A percentile compares a stretch with the other conserved stretches of the same genome.
These are phyloP conservation scores for Zaprionus vittiger DNA, from an alignment of 1,140 invertebrate species.

Conservation along the genomic window DNA sequence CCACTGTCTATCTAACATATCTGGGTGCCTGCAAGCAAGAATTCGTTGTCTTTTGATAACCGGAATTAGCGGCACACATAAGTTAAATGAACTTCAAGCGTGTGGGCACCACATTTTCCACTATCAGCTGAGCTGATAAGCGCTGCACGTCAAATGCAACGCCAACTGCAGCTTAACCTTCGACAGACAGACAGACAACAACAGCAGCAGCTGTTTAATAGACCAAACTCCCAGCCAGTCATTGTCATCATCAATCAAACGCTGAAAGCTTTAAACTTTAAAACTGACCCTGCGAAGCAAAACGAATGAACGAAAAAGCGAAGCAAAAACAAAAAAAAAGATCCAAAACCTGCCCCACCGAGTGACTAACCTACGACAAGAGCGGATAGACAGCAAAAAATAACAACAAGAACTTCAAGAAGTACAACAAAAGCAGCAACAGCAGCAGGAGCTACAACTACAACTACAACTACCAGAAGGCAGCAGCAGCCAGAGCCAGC, in stretches of 20 bases:
- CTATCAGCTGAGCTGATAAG: slow-evolving; percentile 35
- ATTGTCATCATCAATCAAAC: slow-evolving; percentile 72
- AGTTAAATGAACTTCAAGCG: slow-evolving; percentile 37
- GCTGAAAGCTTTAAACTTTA: slow-evolving; percentile 25
- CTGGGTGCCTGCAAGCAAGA: not conserved
- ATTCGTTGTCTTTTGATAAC: slow-evolving; percentile 29
- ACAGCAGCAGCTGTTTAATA: slow-evolving; percentile 41
- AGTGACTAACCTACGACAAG: slow-evolving; percentile 80
- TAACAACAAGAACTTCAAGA: slow-evolving; percentile 27
- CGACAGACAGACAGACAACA: slow-evolving; percentile 38
- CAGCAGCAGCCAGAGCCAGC: slow-evolving; percentile 13
- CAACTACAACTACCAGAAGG: slow-evolving; percentile 32
- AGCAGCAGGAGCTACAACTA: not conserved
- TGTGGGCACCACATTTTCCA: not conserved
- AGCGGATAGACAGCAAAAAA: slow-evolving; percentile 57
- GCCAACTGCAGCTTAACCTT: slow-evolving; percentile 60
- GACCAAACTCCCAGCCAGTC: slow-evolving; percentile 43
- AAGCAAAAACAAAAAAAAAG: slow-evolving; percentile 28
- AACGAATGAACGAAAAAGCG: slow-evolving; percentile 34
- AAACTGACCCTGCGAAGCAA: slow-evolving; percentile 23
- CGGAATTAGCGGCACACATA: slow-evolving; percentile 26
- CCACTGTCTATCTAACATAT: not conserved
- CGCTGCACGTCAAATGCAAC: slow-evolving; percentile 26
- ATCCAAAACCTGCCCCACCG: slow-evolving; percentile 40
- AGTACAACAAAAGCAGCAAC: slow-evolving; percentile 29